Percentiles rank a stretch among this genome's conserved stretches.
These are phyloP conservation scores for Lasioglossum calceatum DNA, from an alignment of 2,888 invertebrate genomes.

Conservation along the genomic window DNA sequence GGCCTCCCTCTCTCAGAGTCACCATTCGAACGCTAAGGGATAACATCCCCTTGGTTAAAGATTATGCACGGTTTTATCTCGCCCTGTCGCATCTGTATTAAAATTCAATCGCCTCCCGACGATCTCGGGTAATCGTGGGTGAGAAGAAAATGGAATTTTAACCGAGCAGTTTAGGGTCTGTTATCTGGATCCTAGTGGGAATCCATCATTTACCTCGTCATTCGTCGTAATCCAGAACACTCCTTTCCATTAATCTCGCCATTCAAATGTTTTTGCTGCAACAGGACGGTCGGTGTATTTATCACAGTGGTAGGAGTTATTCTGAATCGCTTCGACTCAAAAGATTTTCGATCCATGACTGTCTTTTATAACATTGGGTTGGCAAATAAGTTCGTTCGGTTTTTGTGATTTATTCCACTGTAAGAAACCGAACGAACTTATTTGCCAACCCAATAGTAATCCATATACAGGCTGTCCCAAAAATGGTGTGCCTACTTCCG, in stretches of 20 bases:
- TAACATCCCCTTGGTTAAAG: not conserved
- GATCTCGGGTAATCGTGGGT: not conserved
- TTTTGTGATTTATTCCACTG: too few relatives aligned
- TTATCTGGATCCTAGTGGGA: constrained; percentile 6
- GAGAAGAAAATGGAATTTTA: constrained; percentile 12
- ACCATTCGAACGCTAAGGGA: too few relatives aligned
- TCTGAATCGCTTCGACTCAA: not conserved
- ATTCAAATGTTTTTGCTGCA: constrained; percentile 1
- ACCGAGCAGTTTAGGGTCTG: not conserved
- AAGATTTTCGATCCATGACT: not conserved
- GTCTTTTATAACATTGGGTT: too few relatives aligned
- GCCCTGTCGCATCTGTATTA: not conserved
- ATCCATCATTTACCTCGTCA: constrained; percentile 11
- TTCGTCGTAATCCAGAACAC: not conserved
- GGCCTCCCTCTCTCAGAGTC: too few relatives aligned
- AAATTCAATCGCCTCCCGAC: constrained; percentile 20
- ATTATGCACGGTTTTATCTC: constrained; percentile 7
- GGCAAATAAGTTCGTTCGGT: too few relatives aligned
- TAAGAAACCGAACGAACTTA: too few relatives aligned
- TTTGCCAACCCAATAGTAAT: too few relatives aligned
- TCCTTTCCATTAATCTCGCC: too few relatives aligned
- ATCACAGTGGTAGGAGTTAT: not conserved
- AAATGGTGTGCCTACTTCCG: too few relatives aligned
- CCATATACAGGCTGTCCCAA: too few relatives aligned
- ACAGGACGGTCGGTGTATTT: not conserved